Percentiles rank a stretch among this genome's conserved stretches.
These are phyloP conservation scores for Ptilodon capucinus DNA, from an alignment of 2,888 invertebrate species.

Conservation along the genomic window DNA sequence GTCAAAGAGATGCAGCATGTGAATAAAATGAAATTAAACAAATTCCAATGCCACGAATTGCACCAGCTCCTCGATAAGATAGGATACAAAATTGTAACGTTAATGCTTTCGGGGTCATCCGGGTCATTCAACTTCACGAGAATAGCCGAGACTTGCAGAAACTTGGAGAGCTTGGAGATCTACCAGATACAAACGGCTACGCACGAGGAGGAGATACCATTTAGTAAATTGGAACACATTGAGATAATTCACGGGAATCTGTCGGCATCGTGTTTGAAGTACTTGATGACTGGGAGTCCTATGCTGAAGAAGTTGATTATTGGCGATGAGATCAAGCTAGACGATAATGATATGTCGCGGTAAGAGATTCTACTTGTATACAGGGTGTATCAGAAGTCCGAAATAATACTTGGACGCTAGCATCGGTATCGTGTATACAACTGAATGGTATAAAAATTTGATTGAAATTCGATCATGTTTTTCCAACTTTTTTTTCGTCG, in stretches of 20 bases:
- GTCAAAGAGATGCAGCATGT: conserved; percentile 75
- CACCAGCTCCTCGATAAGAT: conserved; percentile 80
- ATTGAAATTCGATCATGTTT: no score
- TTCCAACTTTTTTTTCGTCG: no score
- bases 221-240: conserved; percentile 84
- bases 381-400: no score
- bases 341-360: conserved; percentile 86
- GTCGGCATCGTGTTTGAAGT: conserved; percentile 80
- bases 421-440: no score
- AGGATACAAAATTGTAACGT: conserved; percentile 78
- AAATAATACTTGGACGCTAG: no score
- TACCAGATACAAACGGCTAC: conserved; percentile 85
- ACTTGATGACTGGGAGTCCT: conserved; percentile 83
- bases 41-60: conserved; percentile 84
- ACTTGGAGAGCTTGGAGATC: conserved; percentile 84
- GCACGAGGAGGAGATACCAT: conserved; percentile 79
- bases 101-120: conserved; percentile 82
- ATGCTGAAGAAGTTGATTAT: conserved; percentile 84
- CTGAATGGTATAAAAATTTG: no score
- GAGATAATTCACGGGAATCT: conserved; percentile 86
- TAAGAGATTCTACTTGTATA: conserved; percentile 44
- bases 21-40: conserved; percentile 84
- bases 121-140: conserved; percentile 83
- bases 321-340: conserved; percentile 85
- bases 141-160: conserved; percentile 82